phyloP scores from a whole-genome alignment of 2,113 vertebrate species.

The rabbit (Oryctolagus cuniculus) region mOryCun1.1 NC_091438.1:102056001-102056500 shows the following conservation, averaged over 20 bases:
- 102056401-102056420: background rate
- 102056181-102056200: background rate
- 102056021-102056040: background rate
- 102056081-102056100: background rate
- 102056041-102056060: background rate
- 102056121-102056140: background rate
- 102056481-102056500: background rate
- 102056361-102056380: slow-evolving; percentile 7
- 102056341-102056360: slow-evolving; percentile 25
- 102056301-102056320: slow-evolving; percentile 29
- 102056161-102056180: background rate
- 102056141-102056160: background rate
- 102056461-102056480: slow-evolving; percentile 25
- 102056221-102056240: background rate
- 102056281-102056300: slow-evolving; percentile 36
- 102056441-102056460: slow-evolving; percentile 10
- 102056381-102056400: background rate
- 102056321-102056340: slow-evolving; percentile 49
- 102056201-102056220: background rate
- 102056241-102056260: slow-evolving; percentile 39
- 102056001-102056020: background rate
- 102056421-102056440: slow-evolving; percentile 5
- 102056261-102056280: slow-evolving; percentile 36
- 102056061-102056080: background rate
- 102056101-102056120: background rate